phyloP scores from a whole-genome alignment of 2,113 vertebrate species.

The Triplophysa siluroides region DNA sequence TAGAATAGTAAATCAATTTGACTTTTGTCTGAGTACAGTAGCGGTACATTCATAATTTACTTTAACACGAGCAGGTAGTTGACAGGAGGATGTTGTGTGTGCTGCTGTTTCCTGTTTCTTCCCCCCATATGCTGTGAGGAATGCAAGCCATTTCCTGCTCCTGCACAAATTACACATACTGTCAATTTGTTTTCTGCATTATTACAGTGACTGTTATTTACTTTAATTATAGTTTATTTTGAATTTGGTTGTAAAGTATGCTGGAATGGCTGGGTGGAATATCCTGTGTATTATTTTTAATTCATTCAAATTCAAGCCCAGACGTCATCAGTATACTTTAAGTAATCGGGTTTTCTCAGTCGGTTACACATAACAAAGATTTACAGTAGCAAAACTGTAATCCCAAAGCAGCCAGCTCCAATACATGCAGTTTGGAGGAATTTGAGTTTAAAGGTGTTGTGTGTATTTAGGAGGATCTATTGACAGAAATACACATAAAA shows the following conservation, averaged over 20 bases:
- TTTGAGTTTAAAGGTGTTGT: not conserved
- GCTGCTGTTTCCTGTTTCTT: slow-evolving; percentile 3
- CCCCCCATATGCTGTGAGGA: slow-evolving; percentile 1
- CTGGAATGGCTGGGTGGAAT: not conserved
- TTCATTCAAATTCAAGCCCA: slow-evolving; percentile 10
- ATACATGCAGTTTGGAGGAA: not conserved
- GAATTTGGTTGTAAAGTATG: not conserved
- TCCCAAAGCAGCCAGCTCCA: not conserved
- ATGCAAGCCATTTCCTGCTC: slow-evolving; percentile 33
- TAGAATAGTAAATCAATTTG: no score
- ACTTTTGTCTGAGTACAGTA: no score
- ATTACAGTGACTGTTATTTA: slow-evolving; percentile 14
- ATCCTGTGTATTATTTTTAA: not conserved
- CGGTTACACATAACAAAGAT: not conserved
- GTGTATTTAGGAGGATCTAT: no score
- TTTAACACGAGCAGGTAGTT: not conserved
- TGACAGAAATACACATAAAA: no score
- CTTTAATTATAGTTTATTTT: not conserved
- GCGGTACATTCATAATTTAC: not conserved
- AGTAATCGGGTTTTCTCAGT: not conserved
- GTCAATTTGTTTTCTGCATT: not conserved
- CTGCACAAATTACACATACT: not conserved
- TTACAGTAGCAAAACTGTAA: not conserved
- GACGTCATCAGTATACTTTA: not conserved
- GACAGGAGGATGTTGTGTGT: not conserved